Conservation (phyloP, 1,140 invertebrate genomes). For the Augochlora pura region DNA sequence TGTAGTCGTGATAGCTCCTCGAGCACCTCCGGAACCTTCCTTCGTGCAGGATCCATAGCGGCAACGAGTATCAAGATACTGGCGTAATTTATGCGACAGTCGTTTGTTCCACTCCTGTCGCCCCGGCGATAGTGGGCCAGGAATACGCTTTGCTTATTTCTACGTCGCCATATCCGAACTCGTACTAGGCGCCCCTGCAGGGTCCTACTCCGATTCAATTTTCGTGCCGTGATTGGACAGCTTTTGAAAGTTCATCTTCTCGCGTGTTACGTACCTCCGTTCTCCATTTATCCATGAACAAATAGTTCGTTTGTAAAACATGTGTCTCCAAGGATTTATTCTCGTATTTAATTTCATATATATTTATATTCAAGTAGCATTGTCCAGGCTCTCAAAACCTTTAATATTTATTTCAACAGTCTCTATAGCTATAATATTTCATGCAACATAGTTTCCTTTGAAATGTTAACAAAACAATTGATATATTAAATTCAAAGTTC, state of each 20-base stretch:
- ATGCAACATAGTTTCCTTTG: too few relatives aligned
- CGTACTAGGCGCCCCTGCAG: slow-evolving; percentile 6
- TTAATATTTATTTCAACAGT: too few relatives aligned
- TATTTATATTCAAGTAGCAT: too few relatives aligned
- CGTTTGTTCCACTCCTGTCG: slow-evolving; percentile 61
- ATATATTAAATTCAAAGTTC: too few relatives aligned
- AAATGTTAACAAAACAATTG: too few relatives aligned
- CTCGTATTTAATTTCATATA: too few relatives aligned
- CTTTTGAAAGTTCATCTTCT: neutral
- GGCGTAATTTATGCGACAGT: slow-evolving; percentile 66
- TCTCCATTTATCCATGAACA: neutral
- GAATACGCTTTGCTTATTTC: slow-evolving; percentile 55
- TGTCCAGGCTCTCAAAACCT: too few relatives aligned
- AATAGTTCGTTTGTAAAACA: too few relatives aligned
- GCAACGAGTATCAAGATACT: slow-evolving; percentile 57
- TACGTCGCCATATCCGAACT: slow-evolving; percentile 1
- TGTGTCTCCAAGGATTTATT: too few relatives aligned
- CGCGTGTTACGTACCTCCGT: neutral
- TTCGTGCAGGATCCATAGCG: slow-evolving; percentile 40
- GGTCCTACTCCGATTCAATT: slow-evolving; percentile 43
- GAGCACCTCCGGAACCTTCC: slow-evolving; percentile 35
- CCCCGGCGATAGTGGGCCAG: slow-evolving; percentile 45
- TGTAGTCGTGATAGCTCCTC: slow-evolving; percentile 48
- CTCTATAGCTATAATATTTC: too few relatives aligned
- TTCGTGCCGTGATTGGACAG: slow-evolving; percentile 6